Percentiles rank a stretch among this genome's conserved stretches.
Evolutionary conservation across 2,888 invertebrate species (phyloP).

Genomic region (Octonoba sinensis): DNA sequence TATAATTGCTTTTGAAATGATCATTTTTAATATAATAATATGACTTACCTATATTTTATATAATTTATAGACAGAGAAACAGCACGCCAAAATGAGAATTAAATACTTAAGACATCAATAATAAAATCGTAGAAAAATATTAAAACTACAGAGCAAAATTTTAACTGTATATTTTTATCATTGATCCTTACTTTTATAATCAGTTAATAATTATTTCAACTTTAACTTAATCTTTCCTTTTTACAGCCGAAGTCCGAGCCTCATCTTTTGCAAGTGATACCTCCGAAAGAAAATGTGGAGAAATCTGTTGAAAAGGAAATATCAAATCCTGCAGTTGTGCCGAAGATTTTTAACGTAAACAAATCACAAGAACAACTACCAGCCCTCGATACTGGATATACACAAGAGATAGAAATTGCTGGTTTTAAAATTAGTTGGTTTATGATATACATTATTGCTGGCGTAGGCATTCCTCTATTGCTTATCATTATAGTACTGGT

Average conservation of each 20-base stretch:
- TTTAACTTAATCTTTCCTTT: neutral
- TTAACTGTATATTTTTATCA: too few species aligned
- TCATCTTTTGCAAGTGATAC: slow-evolving; percentile 47
- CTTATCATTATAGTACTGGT: slow-evolving; percentile 21
- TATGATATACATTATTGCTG: slow-evolving; percentile 42
- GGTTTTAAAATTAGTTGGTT: slow-evolving; percentile 23
- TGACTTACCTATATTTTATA: too few species aligned
- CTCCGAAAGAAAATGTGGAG: slow-evolving; percentile 40
- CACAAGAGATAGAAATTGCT: slow-evolving; percentile 27
- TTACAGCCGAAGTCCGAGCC: slow-evolving; percentile 60
- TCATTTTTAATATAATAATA: too few species aligned
- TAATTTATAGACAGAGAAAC: too few species aligned
- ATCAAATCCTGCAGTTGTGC: neutral
- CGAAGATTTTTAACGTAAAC: slow-evolving; percentile 3
- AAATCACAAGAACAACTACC: slow-evolving; percentile 24
- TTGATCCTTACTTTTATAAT: too few species aligned
- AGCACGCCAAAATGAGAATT: too few species aligned
- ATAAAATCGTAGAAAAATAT: too few species aligned
- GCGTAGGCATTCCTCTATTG: slow-evolving; percentile 28
- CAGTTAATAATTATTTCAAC: too few species aligned
- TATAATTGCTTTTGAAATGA: too few species aligned
- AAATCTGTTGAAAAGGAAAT: slow-evolving; percentile 4
- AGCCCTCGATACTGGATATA: slow-evolving; percentile 22
- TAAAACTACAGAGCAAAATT: too few species aligned
- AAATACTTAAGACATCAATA: too few species aligned